Evolutionary conservation across 2,888 invertebrate genomes (phyloP).

Genomic region (Sphinx pinastri): DNA sequence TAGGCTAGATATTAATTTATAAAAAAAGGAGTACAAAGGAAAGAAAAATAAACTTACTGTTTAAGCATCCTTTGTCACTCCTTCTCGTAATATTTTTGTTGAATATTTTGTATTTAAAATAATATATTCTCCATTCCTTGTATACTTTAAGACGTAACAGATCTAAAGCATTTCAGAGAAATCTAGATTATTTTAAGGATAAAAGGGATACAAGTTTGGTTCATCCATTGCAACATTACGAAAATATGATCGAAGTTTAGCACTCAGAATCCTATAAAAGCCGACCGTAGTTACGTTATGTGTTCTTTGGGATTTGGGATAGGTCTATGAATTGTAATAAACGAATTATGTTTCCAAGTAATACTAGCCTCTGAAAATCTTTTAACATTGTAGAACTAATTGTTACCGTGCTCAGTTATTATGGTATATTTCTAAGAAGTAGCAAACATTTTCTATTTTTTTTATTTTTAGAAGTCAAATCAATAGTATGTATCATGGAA

Average conservation of each 20-base stretch:
- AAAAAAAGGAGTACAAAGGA: too few species aligned
- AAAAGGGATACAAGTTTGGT: neutral
- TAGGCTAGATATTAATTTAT: too few species aligned
- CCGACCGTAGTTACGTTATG: neutral
- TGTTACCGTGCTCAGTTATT: too few species aligned
- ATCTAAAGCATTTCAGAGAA: neutral
- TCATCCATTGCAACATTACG: neutral
- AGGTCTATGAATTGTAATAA: neutral
- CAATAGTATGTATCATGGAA: too few species aligned
- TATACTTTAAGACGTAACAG: neutral
- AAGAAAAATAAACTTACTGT: too few species aligned
- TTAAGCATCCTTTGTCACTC: too few species aligned
- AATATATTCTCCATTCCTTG: too few species aligned
- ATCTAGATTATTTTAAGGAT: neutral
- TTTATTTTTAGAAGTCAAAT: too few species aligned
- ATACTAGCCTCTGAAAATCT: neutral
- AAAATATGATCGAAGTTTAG: constrained; percentile 14
- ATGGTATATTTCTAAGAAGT: too few species aligned
- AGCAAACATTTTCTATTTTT: too few species aligned
- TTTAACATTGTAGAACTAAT: neutral
- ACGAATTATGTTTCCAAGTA: neutral
- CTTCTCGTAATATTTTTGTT: too few species aligned
- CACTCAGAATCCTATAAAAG: constrained; percentile 11
- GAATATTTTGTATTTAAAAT: too few species aligned
- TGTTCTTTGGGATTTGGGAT: constrained; percentile 3